phyloP scores from a whole-genome alignment of 1,140 invertebrate genomes.

The Eueides isabella region DNA sequence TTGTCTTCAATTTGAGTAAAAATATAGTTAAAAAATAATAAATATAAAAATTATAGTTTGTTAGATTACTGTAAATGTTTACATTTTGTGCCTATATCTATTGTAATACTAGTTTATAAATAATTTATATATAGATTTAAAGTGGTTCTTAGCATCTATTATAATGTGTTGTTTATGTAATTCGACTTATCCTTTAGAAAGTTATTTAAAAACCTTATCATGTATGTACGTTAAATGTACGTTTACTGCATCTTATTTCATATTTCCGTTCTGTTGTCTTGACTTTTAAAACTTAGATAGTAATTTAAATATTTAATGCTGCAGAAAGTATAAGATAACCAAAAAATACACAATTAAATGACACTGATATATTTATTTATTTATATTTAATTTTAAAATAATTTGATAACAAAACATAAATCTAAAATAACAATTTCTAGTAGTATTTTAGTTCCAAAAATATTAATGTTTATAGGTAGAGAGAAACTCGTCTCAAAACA shows the following conservation, averaged over 20 bases:
- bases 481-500: no score
- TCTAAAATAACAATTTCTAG: no score
- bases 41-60: no score
- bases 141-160: not conserved
- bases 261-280: not conserved
- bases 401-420: no score
- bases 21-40: not conserved
- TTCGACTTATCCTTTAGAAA: not conserved
- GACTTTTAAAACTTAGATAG: not conserved
- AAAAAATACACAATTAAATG: not conserved
- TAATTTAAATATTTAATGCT: not conserved
- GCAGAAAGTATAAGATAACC: not conserved
- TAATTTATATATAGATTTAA: not conserved
- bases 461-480: no score
- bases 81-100: not conserved
- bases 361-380: not conserved
- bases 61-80: not conserved
- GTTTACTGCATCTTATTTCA: not conserved
- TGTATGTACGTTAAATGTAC: not conserved
- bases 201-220: not conserved
- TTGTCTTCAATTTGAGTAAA: not conserved
- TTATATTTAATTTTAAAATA: not conserved
- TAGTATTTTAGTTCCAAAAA: no score
- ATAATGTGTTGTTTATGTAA: constrained; percentile 2
- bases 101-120: no score